phyloP scores from a whole-genome alignment of 2,113 vertebrate species.

The Pedionomus torquatus region DNA sequence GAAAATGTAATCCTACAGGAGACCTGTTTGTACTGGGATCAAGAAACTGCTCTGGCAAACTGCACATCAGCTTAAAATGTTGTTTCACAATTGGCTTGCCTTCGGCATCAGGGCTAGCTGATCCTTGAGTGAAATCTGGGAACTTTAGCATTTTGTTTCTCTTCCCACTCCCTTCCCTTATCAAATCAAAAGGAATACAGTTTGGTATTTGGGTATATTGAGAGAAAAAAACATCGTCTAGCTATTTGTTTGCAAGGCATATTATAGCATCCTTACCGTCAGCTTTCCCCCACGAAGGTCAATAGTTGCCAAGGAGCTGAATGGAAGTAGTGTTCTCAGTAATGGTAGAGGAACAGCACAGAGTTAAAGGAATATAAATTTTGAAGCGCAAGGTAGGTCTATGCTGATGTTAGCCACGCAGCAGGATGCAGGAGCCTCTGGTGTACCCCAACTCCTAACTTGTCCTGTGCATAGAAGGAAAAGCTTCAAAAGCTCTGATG shows the following conservation, averaged over 20 bases:
- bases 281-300: background rate
- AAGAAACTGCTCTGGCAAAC: background rate
- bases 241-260: background rate
- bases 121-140: background rate
- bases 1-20: background rate
- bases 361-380: background rate
- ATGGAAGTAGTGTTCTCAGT: background rate
- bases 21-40: background rate
- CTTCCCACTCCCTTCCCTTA: background rate
- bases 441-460: background rate
- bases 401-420: background rate
- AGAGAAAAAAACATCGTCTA: background rate
- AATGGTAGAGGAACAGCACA: accelerated
- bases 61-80: background rate
- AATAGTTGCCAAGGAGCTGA: background rate
- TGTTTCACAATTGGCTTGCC: background rate
- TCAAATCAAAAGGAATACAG: background rate
- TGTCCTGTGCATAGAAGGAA: background rate
- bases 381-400: background rate
- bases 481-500: background rate
- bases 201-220: background rate
- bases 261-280: background rate
- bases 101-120: background rate
- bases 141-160: background rate
- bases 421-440: background rate